Conservation (phyloP, 2,888 invertebrate genomes). For the Serripes groenlandicus region DNA sequence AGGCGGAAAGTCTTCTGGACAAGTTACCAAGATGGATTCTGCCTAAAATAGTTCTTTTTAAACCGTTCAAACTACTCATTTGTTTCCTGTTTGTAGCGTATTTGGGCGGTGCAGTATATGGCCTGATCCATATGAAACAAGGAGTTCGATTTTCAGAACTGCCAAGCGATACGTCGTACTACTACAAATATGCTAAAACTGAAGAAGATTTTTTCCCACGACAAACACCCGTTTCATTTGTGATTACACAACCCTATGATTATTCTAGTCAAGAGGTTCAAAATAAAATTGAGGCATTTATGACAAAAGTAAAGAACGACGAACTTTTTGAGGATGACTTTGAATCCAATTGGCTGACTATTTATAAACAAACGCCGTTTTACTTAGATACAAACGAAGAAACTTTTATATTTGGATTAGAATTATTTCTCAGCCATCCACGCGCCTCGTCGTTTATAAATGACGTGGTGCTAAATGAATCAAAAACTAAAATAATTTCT, state of each 20-base stretch:
- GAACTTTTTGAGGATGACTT: slow-evolving; percentile 34
- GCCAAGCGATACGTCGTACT: slow-evolving; percentile 56
- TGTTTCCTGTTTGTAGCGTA: slow-evolving; percentile 69
- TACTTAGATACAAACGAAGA: slow-evolving; percentile 24
- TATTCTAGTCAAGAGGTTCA: slow-evolving; percentile 35
- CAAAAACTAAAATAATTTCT: slow-evolving; percentile 87
- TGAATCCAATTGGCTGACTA: slow-evolving; percentile 49
- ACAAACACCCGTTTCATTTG: slow-evolving; percentile 36
- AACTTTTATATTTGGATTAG: slow-evolving; percentile 39
- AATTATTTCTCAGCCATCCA: slow-evolving; percentile 28
- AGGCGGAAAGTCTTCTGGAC: slow-evolving; percentile 70
- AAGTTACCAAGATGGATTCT: slow-evolving; percentile 68
- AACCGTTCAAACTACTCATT: slow-evolving; percentile 62
- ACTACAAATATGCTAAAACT: slow-evolving; percentile 43
- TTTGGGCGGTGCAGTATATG: slow-evolving; percentile 58
- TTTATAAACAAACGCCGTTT: slow-evolving; percentile 16
- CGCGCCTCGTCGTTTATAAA: slow-evolving; percentile 53
- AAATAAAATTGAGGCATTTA: slow-evolving; percentile 9
- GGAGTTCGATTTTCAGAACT: slow-evolving; percentile 55
- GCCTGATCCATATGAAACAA: slow-evolving; percentile 57
- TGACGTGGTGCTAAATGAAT: slow-evolving; percentile 67
- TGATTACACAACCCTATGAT: slow-evolving; percentile 18
- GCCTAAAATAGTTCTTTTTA: slow-evolving; percentile 65
- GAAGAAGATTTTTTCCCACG: slow-evolving; percentile 39
- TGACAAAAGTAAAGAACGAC: slow-evolving; percentile 24